phyloP scores from a whole-genome alignment of 2,888 invertebrate species.

The Eueremaeus valkanovi region DNA sequence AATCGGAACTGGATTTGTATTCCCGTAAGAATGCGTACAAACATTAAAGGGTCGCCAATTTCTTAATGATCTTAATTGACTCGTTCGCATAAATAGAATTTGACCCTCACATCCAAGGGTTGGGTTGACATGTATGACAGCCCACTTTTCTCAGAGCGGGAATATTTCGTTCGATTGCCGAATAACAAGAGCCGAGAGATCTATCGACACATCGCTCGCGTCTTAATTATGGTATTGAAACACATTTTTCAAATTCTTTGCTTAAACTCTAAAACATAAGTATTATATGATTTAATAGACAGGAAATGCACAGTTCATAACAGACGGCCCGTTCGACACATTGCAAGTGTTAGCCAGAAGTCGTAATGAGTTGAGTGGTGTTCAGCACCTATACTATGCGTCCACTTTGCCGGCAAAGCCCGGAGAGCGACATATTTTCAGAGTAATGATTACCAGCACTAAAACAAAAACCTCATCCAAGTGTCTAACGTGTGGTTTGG shows the following conservation, averaged over 20 bases:
- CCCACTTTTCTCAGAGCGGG: constrained; percentile 45
- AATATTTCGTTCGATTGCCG: constrained; percentile 51
- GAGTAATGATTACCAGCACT: constrained; percentile 61
- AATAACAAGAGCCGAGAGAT: constrained; percentile 48
- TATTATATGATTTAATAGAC: constrained; percentile 30
- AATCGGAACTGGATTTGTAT: constrained; percentile 45
- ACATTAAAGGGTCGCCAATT: neutral
- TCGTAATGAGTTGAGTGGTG: neutral
- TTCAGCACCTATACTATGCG: constrained; percentile 71
- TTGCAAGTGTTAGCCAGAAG: constrained; percentile 40
- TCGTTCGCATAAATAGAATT: neutral
- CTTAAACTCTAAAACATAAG: neutral
- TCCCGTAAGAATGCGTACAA: too few relatives aligned
- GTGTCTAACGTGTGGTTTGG: constrained; percentile 77
- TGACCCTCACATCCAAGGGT: constrained; percentile 39
- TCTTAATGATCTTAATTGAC: neutral
- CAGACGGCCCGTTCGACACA: constrained; percentile 45
- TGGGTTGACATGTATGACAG: constrained; percentile 46
- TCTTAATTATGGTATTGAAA: constrained; percentile 50
- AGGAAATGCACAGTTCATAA: constrained; percentile 43
- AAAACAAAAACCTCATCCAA: constrained; percentile 51
- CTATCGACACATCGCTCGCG: constrained; percentile 52
- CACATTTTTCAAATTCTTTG: too few relatives aligned
- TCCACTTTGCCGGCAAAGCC: constrained; percentile 80
- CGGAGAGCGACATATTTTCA: constrained; percentile 80